phyloP scores from a whole-genome alignment of 2,888 invertebrate genomes.

The Clepsis dumicolana region DNA sequence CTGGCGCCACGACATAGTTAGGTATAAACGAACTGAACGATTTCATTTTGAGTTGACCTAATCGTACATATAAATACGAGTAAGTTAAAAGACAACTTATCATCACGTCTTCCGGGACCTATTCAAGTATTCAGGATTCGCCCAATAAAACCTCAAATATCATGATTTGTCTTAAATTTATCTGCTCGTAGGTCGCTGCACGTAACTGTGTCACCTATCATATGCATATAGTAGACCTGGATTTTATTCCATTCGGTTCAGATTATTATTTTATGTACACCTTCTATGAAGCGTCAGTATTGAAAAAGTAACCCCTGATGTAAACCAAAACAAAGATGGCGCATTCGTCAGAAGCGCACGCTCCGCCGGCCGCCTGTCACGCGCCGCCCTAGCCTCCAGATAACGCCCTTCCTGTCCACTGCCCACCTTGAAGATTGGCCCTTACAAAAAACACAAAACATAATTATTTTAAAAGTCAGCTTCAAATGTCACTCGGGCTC shows the following conservation, averaged over 20 bases:
- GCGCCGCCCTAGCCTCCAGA: slow-evolving; percentile 72
- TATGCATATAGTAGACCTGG: too few species aligned
- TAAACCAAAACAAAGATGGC: slow-evolving; percentile 72
- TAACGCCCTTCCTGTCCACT: slow-evolving; percentile 70
- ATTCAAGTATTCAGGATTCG: too few species aligned
- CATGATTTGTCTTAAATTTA: too few species aligned
- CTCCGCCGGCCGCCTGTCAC: slow-evolving; percentile 71
- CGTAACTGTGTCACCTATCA: too few species aligned
- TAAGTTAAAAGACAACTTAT: neutral
- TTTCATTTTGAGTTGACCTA: neutral
- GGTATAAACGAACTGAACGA: neutral
- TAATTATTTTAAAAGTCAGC: slow-evolving; percentile 60
- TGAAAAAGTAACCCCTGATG: neutral
- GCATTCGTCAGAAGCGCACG: slow-evolving; percentile 63
- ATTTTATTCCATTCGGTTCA: neutral
- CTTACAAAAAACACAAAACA: slow-evolving; percentile 56
- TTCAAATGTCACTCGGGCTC: slow-evolving; percentile 51
- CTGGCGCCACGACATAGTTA: neutral
- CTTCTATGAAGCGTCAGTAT: neutral
- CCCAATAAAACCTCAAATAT: too few species aligned
- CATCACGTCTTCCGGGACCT: neutral
- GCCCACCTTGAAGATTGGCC: slow-evolving; percentile 68
- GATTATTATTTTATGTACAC: neutral
- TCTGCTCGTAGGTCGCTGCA: too few species aligned
- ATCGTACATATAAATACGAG: too few species aligned